Evolutionary conservation across 2,797 vertebrate species (phyloP).

Genomic region (Apogon hyalosoma): DNA sequence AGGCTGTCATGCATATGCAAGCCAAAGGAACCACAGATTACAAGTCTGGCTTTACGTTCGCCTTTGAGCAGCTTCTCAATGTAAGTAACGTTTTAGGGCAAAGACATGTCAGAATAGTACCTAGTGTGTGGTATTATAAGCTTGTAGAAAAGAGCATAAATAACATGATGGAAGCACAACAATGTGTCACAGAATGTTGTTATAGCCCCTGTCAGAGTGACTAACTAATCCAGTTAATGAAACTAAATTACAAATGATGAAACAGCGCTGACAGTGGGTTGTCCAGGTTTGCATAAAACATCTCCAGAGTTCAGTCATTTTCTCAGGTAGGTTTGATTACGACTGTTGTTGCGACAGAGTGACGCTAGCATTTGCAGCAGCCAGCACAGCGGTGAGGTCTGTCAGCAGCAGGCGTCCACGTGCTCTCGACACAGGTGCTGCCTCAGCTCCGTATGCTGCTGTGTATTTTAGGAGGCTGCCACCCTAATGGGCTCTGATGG

Average conservation of each 20-base stretch:
- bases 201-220: conserved; percentile 18
- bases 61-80: conserved; percentile 97
- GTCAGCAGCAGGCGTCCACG: conserved; percentile 56
- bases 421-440: conserved; percentile 75
- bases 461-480: conserved; percentile 75
- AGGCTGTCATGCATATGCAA: conserved; percentile 93
- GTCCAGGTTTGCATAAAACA: conserved; percentile 36
- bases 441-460: conserved; percentile 70
- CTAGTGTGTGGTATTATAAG: conserved; percentile 22
- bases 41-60: conserved; percentile 97
- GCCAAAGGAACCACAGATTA: conserved; percentile 98
- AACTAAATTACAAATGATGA: conserved; percentile 49
- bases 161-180: background rate
- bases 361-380: conserved; percentile 44
- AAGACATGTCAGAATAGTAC: conserved; percentile 10
- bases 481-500: conserved; percentile 84
- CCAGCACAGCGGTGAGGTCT: conserved; percentile 36
- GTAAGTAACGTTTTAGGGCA: conserved; percentile 82
- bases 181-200: conserved; percentile 12
- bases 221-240: conserved; percentile 51
- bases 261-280: conserved; percentile 45
- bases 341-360: conserved; percentile 28
- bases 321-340: conserved; percentile 37
- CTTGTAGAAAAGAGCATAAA: conserved; percentile 3
- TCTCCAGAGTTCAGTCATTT: conserved; percentile 57